phyloP scores from a whole-genome alignment of 2,113 vertebrate genomes.

The Eulacestoma nigropectus region DNA sequence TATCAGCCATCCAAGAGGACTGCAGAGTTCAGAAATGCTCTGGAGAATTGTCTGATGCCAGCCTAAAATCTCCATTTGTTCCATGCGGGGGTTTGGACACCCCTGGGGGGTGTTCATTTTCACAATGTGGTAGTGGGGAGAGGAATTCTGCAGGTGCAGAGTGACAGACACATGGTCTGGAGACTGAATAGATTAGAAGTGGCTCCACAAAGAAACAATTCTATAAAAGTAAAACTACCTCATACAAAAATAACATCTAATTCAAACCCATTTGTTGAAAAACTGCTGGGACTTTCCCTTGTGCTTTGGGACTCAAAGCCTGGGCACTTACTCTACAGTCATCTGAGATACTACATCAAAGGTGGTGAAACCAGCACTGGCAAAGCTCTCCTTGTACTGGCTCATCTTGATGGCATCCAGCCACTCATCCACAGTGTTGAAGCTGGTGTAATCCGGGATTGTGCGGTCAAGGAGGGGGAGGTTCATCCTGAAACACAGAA shows the following conservation, averaged over 20 bases:
- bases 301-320: not conserved
- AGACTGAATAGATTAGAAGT: not conserved
- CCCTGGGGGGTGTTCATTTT: not conserved
- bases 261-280: not conserved
- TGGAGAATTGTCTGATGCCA: not conserved
- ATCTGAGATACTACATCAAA: constrained; percentile 94
- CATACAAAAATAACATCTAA: not conserved
- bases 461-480: constrained; percentile 92
- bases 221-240: not conserved
- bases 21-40: not conserved
- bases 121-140: not conserved
- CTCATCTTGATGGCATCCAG: constrained; percentile 98
- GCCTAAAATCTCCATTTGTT: not conserved
- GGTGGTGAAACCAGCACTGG: constrained; percentile 84
- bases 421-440: constrained; percentile 93
- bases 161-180: not conserved
- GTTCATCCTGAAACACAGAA: constrained; percentile 78
- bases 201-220: not conserved
- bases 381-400: constrained; percentile 95
- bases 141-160: not conserved
- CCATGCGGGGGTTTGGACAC: not conserved
- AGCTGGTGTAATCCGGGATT: constrained; percentile 92
- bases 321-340: constrained; percentile 89
- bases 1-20: not conserved
- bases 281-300: not conserved